Base-by-base conservation (phyloP, 2,797 vertebrate genomes). In the Iguana delicatissima region DNA sequence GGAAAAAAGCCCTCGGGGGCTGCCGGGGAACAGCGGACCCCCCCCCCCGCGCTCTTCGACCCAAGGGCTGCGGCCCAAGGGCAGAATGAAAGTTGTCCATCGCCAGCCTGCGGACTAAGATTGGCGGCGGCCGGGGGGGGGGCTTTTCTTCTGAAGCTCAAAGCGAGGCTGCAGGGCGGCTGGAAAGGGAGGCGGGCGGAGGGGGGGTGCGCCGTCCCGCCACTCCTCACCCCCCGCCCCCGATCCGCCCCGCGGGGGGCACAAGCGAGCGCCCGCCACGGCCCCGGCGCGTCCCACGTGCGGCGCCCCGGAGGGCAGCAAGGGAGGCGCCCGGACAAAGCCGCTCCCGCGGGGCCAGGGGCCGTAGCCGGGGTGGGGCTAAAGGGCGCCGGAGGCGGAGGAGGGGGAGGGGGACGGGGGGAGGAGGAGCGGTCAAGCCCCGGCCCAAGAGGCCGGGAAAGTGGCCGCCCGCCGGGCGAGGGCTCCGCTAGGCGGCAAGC, bases 31-130 rank as follows among this genome's bases (percentile, higher is more conserved):
- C 94, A 91, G 91, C 93, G 93, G 92, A 72, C 77, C 87, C 79
- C 73, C 87, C 79, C 73, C 29, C 13, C 52, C 32, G 67, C 29
- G 29, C 67, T 10, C 12, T 69, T 69, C 26, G 32, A 69, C 32
- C 3, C 18, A 1, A 22, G 18, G 2, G 3, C 6, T 20, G 59
- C 59, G 20, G 6, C 20, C 26, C 67, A 69, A 88, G 64, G 83
- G 80, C 46, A 3, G 0, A 91, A 93, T 85, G 94, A 97, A 97
- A 97, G 96, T 96, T 96, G 95, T 91, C 96, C 89, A 79, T 95
- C 91, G 93, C 89, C 93, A 93, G 79, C 0, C 76, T 81, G 86
- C 86, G 22, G 32, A 77, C 62, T 92, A 91, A 76, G 92, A 24
- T 16, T 2, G 35, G 35, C 52, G 20, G n/a, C n/a, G n/a, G n/a